Percentiles rank a stretch among this genome's conserved stretches.
These are phyloP conservation scores for Sinosuthora webbiana DNA, from an alignment of 2,113 vertebrate genomes.

Conservation along the genomic window DNA sequence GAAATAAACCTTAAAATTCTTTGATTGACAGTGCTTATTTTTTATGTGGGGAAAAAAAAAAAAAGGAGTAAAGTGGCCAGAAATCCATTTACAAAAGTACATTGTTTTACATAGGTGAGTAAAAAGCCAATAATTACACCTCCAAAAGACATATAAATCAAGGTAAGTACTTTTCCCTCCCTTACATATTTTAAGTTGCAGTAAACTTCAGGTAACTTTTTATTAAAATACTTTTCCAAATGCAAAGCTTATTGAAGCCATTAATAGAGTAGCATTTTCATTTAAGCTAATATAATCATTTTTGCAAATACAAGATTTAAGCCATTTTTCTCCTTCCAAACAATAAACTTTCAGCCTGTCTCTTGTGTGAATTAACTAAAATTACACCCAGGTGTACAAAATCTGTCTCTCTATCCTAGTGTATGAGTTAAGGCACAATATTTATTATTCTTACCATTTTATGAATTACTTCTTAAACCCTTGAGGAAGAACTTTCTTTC, in stretches of 20 bases:
- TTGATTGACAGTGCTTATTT: slow-evolving; percentile 87
- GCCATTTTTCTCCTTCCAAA: slow-evolving; percentile 68
- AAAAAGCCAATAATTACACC: slow-evolving; percentile 86
- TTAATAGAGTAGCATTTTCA: slow-evolving; percentile 77
- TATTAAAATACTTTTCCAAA: slow-evolving; percentile 76
- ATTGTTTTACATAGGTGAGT: slow-evolving; percentile 86
- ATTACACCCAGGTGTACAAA: slow-evolving; percentile 77
- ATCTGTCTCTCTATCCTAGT: slow-evolving; percentile 70
- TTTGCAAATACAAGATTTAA: slow-evolving; percentile 76
- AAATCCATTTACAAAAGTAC: slow-evolving; percentile 87
- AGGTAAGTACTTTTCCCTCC: slow-evolving; percentile 79
- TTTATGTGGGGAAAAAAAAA: slow-evolving; percentile 68
- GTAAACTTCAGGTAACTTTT: slow-evolving; percentile 80
- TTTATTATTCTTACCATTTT: slow-evolving; percentile 81
- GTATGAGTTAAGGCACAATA: slow-evolving; percentile 76
- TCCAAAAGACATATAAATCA: slow-evolving; percentile 84
- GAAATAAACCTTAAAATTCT: slow-evolving; percentile 87
- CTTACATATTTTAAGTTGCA: slow-evolving; percentile 79
- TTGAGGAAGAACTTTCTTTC: slow-evolving; percentile 77
- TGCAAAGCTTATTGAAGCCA: slow-evolving; percentile 70
- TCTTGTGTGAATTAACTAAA: slow-evolving; percentile 80
- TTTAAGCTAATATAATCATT: slow-evolving; percentile 78
- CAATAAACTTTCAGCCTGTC: slow-evolving; percentile 77
- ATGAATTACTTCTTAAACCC: slow-evolving; percentile 80
- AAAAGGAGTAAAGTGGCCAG: slow-evolving; percentile 80